Percentiles rank a stretch among this genome's conserved stretches.
Conservation (phyloP, 64 coral and sea anemone species). For the Stichodactyla helianthus region DNA sequence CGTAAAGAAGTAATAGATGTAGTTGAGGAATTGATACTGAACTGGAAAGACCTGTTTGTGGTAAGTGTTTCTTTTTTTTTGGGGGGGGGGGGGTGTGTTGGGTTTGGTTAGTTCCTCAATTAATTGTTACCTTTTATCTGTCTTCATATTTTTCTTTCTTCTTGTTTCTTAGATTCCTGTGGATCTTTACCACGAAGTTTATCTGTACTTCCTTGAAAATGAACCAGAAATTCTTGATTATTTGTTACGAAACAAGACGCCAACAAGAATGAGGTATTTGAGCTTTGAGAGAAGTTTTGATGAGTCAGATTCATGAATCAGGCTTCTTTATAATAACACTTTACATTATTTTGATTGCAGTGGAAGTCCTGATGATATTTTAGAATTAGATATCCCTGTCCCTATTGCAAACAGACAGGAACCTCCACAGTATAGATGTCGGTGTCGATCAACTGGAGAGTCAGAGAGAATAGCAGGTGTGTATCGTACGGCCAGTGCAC, state of each 20-base stretch:
- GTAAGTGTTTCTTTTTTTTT: constrained; percentile 13
- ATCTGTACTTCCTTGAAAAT: constrained; percentile 72
- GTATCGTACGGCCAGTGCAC: background rate
- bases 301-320: background rate
- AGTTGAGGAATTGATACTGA: constrained; percentile 82
- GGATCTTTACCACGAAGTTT: constrained; percentile 80
- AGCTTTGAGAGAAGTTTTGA: too few relatives aligned
- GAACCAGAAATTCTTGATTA: constrained; percentile 95
- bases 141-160: background rate
- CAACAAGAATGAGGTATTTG: constrained; percentile 62
- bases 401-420: background rate
- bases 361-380: background rate
- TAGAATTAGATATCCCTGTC: constrained; percentile 13
- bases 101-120: too few relatives aligned
- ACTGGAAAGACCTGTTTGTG: constrained; percentile 71
- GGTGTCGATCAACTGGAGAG: constrained; percentile 22
- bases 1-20: constrained; percentile 88
- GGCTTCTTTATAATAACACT: background rate
- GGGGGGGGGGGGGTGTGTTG: too few relatives aligned
- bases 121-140: too few relatives aligned
- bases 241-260: constrained; percentile 79
- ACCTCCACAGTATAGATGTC: constrained; percentile 1
- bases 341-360: background rate
- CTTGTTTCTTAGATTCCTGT: constrained; percentile 66
- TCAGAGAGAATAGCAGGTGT: background rate